phyloP scores from a whole-genome alignment of 2,113 vertebrate genomes.

The Eudyptes chrysolophus region DNA sequence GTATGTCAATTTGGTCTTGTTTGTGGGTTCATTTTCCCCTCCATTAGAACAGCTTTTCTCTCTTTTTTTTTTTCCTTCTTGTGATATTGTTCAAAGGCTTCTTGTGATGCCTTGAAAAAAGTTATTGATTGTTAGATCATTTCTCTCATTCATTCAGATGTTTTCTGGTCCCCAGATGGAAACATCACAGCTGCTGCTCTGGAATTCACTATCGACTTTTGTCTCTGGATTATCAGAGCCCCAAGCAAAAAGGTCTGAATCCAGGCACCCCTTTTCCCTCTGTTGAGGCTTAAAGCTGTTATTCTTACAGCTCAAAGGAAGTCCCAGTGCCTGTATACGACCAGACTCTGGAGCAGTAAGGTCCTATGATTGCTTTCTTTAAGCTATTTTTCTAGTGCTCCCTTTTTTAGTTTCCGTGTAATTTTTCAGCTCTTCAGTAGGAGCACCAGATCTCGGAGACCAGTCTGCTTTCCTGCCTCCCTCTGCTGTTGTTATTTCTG shows the following conservation, averaged over 20 bases:
- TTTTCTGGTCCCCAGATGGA: conserved; percentile 73
- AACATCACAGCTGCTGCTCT: conserved; percentile 66
- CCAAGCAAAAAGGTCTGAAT: conserved; percentile 31
- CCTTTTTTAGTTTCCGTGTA: neutral
- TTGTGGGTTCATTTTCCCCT: conserved; percentile 60
- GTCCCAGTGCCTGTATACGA: neutral
- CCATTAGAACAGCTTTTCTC: conserved; percentile 61
- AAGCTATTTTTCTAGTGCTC: neutral
- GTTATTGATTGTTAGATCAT: conserved; percentile 72
- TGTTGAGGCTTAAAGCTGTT: neutral
- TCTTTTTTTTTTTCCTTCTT: neutral
- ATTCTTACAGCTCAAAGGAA: conserved; percentile 8
- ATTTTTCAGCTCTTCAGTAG: neutral
- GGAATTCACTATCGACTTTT: conserved; percentile 65
- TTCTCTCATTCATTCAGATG: conserved; percentile 71
- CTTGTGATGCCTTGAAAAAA: conserved; percentile 70
- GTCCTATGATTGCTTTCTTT: neutral
- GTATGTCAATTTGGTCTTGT: conserved; percentile 57
- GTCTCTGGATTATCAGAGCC: conserved; percentile 64
- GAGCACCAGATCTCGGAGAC: neutral
- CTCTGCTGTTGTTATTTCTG: neutral
- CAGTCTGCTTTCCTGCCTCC: neutral
- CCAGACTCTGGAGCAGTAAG: conserved; percentile 5
- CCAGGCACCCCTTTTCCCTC: neutral
- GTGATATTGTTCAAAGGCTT: conserved; percentile 72